Percentiles rank a stretch among this genome's conserved stretches.
Evolutionary conservation across 2,888 invertebrate species (phyloP).

Genomic region (Limulus polyphemus): DNA sequence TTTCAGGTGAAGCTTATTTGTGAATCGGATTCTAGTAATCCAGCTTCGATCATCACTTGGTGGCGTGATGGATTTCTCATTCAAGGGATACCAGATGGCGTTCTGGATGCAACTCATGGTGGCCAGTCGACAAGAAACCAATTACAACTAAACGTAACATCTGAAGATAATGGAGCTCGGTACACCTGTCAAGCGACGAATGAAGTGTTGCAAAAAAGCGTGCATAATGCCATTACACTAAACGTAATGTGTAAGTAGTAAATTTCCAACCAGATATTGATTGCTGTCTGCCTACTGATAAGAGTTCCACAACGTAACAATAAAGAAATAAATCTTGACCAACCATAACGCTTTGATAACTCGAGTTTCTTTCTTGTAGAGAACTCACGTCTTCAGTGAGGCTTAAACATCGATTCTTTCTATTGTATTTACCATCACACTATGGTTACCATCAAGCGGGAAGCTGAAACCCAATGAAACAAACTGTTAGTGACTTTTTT

Average conservation of each 20-base stretch:
- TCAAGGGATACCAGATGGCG: slow-evolving; percentile 48
- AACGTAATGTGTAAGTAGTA: slow-evolving; percentile 74
- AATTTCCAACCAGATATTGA: background rate
- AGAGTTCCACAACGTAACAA: too few relatives aligned
- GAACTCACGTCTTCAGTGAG: too few relatives aligned
- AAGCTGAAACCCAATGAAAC: too few relatives aligned
- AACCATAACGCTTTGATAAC: too few relatives aligned
- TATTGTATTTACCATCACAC: too few relatives aligned
- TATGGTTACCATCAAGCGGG: too few relatives aligned
- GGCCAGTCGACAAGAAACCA: slow-evolving; percentile 57
- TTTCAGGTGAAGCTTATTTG: slow-evolving; percentile 41
- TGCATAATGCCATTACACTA: slow-evolving; percentile 73
- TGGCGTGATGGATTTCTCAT: slow-evolving; percentile 68
- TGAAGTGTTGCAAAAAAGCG: slow-evolving; percentile 63
- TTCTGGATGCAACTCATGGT: slow-evolving; percentile 52
- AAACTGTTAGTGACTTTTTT: too few relatives aligned
- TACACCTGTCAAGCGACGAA: slow-evolving; percentile 89
- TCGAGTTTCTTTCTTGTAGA: too few relatives aligned
- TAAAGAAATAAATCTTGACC: too few relatives aligned
- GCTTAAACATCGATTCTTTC: too few relatives aligned
- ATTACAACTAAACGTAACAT: slow-evolving; percentile 15
- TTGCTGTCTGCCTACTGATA: too few relatives aligned
- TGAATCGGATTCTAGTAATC: slow-evolving; percentile 82
- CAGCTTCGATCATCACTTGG: slow-evolving; percentile 74
- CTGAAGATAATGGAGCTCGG: slow-evolving; percentile 68